Evolutionary conservation across 2,888 invertebrate species (phyloP).

Genomic region (Tetropium fuscum): DNA sequence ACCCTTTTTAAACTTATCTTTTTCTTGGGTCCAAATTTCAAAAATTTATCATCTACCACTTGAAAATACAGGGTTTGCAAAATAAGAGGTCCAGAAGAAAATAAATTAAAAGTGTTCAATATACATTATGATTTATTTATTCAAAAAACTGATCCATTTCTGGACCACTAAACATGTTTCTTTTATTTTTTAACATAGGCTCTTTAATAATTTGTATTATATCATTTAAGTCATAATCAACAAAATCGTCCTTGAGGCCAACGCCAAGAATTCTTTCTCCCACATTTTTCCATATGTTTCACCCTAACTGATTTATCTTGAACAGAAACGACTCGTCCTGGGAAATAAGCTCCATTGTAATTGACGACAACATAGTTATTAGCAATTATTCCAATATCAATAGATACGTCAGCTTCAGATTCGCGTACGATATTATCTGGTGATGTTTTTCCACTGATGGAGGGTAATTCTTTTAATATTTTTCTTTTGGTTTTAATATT

Average conservation of each 20-base stretch:
- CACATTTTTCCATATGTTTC: neutral
- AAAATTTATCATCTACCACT: neutral
- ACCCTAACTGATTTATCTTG: neutral
- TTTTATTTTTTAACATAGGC: neutral
- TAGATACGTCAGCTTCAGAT: neutral
- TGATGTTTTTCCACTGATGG: neutral
- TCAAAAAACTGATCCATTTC: neutral
- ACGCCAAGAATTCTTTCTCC: neutral
- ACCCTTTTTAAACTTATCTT: neutral
- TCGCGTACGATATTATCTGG: neutral
- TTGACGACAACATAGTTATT: neutral
- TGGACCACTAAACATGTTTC: neutral
- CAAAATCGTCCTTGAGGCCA: neutral
- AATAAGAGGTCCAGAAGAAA: neutral
- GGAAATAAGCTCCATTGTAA: neutral
- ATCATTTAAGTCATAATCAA: neutral
- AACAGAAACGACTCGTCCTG: neutral
- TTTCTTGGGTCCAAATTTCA: neutral
- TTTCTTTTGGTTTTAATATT: neutral
- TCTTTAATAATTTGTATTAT: neutral
- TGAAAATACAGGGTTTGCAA: neutral
- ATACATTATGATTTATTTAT: neutral
- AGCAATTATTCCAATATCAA: neutral
- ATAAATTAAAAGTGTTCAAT: neutral
- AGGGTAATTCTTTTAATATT: neutral